Base-by-base conservation (phyloP, 2,888 invertebrate species). In the Doris montereyensis region DNA sequence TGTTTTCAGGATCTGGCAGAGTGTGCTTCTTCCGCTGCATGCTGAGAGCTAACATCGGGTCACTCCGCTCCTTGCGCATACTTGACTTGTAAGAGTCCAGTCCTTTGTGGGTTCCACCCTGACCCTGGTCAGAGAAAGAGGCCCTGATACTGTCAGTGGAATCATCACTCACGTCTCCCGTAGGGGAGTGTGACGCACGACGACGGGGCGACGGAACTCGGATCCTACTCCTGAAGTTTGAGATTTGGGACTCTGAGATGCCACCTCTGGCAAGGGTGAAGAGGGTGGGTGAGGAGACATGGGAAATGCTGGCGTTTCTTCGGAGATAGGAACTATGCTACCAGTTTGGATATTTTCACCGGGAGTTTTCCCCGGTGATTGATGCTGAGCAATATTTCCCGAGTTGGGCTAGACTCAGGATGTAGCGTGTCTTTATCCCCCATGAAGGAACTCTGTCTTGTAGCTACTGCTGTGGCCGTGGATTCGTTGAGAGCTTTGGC, bases 11-110 rank as follows among this genome's bases (percentile, higher is more conserved):
- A 72, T 81, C 79, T 10, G 83, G 83, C 10, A 82, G 65, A 17
- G 81, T 82, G 30, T 82, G 81, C 52, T 82, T 82, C 68, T 81
- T 79, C 2, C 77, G 65, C 60, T 81, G 81, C 77, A 76, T 78
- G 41, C 82, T 78, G 13, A 82, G 78, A 35, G 83, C 82, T 24
- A 83, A 62, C 60, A 82, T 79, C 0, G 83, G 83, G 68, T 83
- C 83, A 79, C 80, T 83, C 58, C 81, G 80, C 35, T 78, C 81
- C 58, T 81, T 81, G 26, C 81, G 35, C 76, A 82, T 72, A 4
- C 26, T 68, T 28, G 73, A 21, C 17, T 57, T 74, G 28, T 32
- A 52, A 4, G 13, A 35, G 26, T 75, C 70, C 30, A 26, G 62
- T n/a, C 65, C 58, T 17, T 34, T 30, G 32, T 41, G 62, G 74